phyloP scores from a whole-genome alignment of 2,113 vertebrate genomes.

The Chlorodrepanis virens region DNA sequence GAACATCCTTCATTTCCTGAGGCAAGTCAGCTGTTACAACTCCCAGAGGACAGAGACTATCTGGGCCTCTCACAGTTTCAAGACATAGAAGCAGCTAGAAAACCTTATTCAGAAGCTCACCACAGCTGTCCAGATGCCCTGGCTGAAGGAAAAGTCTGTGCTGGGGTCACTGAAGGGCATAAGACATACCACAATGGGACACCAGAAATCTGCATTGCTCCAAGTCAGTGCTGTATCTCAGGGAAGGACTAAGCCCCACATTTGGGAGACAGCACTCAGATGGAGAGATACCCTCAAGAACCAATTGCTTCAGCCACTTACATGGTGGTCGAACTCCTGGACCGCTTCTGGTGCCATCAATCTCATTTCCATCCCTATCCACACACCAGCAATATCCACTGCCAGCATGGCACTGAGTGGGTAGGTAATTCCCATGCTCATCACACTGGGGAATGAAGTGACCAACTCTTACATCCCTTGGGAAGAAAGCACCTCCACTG shows the following conservation, averaged over 20 bases:
- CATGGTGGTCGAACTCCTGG: slow-evolving; percentile 81
- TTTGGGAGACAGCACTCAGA: background rate
- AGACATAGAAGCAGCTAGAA: background rate
- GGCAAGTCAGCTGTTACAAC: background rate
- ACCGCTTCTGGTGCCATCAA: slow-evolving; percentile 79
- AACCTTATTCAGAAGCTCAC: background rate
- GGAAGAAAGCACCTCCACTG: background rate
- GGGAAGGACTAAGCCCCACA: background rate
- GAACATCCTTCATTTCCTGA: background rate
- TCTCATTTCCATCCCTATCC: slow-evolving; percentile 82
- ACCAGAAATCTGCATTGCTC: background rate
- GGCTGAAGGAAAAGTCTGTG: background rate
- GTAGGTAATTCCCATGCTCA: slow-evolving; percentile 78
- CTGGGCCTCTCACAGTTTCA: background rate
- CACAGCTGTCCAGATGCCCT: background rate
- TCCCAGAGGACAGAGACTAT: background rate
- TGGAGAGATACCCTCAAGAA: background rate
- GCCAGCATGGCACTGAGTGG: slow-evolving; percentile 85
- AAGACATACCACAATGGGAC: accelerated
- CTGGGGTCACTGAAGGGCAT: background rate
- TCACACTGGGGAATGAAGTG: slow-evolving; percentile 86
- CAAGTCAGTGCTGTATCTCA: background rate
- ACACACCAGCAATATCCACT: slow-evolving; percentile 92
- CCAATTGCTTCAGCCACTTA: slow-evolving; percentile 71
- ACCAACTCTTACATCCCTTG: slow-evolving; percentile 44